Evolutionary conservation across 2,888 invertebrate genomes (phyloP).

Genomic region (Dolomedes plantarius): DNA sequence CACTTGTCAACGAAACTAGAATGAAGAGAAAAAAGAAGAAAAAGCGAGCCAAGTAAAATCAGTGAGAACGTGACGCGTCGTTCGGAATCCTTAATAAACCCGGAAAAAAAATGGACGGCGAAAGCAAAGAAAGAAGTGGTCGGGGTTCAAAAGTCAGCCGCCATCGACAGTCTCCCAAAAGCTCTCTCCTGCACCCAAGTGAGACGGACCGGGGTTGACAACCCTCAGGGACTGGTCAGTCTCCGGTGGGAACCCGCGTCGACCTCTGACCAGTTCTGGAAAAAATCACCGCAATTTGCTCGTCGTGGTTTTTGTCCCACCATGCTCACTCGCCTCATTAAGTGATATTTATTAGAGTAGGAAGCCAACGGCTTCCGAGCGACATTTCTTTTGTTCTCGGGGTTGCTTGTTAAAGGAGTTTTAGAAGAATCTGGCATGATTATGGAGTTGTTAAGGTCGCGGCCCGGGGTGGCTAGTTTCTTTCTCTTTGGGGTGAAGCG

Average conservation of each 20-base stretch:
- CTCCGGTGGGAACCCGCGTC: constrained; percentile 31
- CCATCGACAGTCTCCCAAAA: not conserved
- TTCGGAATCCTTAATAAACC: constrained; percentile 1
- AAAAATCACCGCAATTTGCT: constrained; percentile 44
- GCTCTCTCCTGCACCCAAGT: not conserved
- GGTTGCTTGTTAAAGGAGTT: constrained; percentile 2
- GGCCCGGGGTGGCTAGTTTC: constrained; percentile 39
- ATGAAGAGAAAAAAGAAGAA: not conserved
- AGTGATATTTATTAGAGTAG: constrained; percentile 69
- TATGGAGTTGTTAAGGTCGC: constrained; percentile 35
- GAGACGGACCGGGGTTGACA: constrained; percentile 56
- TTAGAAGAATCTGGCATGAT: constrained; percentile 16
- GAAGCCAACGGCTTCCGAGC: constrained; percentile 54
- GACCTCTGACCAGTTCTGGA: constrained; percentile 52
- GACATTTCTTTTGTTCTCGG: constrained; percentile 59
- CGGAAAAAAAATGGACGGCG: not conserved
- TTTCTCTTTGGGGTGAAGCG: constrained; percentile 32
- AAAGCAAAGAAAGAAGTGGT: not conserved
- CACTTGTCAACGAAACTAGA: not conserved
- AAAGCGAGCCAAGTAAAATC: not conserved
- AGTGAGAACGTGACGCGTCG: not conserved
- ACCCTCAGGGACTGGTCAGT: constrained; percentile 46
- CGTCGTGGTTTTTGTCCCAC: constrained; percentile 17
- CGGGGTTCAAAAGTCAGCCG: constrained; percentile 15
- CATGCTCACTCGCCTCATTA: constrained; percentile 37